Evolutionary conservation across 23 tunicate genomes (phyloP).

Genomic region (Halocynthia aurantium): DNA sequence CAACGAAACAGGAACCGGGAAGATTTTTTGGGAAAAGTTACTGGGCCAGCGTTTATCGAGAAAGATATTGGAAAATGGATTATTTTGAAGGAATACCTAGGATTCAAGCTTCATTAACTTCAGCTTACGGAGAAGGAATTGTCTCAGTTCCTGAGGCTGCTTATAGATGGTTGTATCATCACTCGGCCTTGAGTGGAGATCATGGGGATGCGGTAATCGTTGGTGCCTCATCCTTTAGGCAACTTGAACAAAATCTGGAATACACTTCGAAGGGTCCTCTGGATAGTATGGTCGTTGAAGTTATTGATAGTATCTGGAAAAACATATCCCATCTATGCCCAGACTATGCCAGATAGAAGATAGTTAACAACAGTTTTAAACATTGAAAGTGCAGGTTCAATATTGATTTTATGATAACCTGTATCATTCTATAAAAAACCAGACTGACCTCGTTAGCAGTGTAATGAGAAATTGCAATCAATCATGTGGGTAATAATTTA

Average conservation of each 20-base stretch:
- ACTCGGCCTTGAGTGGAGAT: constrained; percentile 55
- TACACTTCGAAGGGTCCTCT: constrained; percentile 43
- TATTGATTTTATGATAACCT: too few species aligned
- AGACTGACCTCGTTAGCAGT: too few species aligned
- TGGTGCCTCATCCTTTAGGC: constrained; percentile 58
- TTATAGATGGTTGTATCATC: constrained; percentile 79
- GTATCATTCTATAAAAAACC: too few species aligned
- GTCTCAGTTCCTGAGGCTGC: constrained; percentile 80
- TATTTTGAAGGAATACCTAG: constrained; percentile 47
- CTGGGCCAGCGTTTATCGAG: constrained; percentile 39
- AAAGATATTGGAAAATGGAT: constrained; percentile 60
- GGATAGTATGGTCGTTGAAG: constrained; percentile 38
- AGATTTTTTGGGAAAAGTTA: constrained; percentile 44
- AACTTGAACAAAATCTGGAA: constrained; percentile 39
- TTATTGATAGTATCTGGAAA: constrained; percentile 16
- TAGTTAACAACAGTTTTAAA: too few species aligned
- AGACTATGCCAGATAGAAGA: constrained; percentile 10
- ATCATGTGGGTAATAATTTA: too few species aligned
- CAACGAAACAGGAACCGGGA: constrained; percentile 41
- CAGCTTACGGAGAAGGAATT: constrained; percentile 27
- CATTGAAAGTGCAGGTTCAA: too few species aligned
- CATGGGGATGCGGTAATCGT: constrained; percentile 78
- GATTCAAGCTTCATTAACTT: constrained; percentile 22
- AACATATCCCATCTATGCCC: background rate
- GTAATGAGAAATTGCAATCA: too few species aligned